Percentiles rank a stretch among this genome's conserved stretches.
phyloP scores from a whole-genome alignment of 2,797 vertebrate genomes.

The Chelon labrosus region DNA sequence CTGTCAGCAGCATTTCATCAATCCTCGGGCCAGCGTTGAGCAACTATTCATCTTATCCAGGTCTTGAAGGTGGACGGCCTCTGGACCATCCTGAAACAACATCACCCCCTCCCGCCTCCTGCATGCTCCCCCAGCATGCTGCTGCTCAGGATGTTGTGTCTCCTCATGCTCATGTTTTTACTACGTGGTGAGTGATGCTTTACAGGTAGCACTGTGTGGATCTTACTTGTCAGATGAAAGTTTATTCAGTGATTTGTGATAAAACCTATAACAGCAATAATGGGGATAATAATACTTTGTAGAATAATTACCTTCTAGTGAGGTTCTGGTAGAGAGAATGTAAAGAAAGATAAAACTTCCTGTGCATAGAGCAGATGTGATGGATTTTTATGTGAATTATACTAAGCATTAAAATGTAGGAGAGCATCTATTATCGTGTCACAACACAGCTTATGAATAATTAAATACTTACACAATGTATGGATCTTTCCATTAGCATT shows the following conservation, averaged over 20 bases:
- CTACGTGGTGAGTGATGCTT: conserved; percentile 67
- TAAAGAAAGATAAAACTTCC: background rate
- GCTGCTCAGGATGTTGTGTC: conserved; percentile 34
- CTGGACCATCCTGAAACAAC: conserved; percentile 8
- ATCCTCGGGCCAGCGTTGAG: background rate
- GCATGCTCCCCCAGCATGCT: conserved; percentile 19
- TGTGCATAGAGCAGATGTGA: background rate
- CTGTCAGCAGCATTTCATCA: conserved; percentile 2
- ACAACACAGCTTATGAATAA: too few species aligned
- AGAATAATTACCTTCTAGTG: background rate
- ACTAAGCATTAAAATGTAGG: background rate
- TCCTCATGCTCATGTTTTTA: conserved; percentile 43
- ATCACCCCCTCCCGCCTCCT: background rate
- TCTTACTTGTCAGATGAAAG: background rate
- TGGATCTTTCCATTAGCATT: too few species aligned
- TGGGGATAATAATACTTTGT: too few species aligned
- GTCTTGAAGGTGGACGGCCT: conserved; percentile 15
- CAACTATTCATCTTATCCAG: background rate
- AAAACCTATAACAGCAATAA: background rate
- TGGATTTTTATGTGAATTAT: background rate
- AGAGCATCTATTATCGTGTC: too few species aligned
- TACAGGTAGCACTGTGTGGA: background rate
- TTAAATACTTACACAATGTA: too few species aligned
- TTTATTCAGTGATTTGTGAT: background rate
- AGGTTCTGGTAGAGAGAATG: background rate